Percentiles rank a stretch among this genome's conserved stretches.
Conservation (phyloP, 2,797 vertebrate genomes). For the Acridotheres tristis region DNA sequence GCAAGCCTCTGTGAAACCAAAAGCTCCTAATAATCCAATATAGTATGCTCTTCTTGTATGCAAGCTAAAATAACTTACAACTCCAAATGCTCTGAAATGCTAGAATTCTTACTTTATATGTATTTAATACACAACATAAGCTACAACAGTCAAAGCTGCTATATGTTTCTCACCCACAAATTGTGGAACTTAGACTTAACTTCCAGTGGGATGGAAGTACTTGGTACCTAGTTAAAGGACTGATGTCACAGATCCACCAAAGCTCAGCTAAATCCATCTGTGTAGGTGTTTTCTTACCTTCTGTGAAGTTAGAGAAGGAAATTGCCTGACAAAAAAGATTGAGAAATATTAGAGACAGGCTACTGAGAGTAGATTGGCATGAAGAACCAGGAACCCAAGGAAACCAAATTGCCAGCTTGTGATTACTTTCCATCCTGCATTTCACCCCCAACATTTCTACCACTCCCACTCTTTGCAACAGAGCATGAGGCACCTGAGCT, state of each 20-base stretch:
- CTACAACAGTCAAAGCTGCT: background rate
- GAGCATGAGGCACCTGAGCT: background rate
- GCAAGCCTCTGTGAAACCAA: background rate
- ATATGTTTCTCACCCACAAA: background rate
- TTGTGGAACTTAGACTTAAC: background rate
- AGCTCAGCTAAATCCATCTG: background rate
- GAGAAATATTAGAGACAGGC: background rate
- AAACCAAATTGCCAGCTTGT: background rate
- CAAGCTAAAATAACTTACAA: background rate
- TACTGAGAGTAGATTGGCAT: background rate
- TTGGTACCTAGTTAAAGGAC: background rate
- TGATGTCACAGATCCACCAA: background rate
- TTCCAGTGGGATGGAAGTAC: background rate
- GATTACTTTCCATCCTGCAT: background rate
- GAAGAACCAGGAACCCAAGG: background rate
- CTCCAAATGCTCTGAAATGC: background rate
- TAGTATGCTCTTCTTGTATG: background rate
- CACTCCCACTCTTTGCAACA: background rate
- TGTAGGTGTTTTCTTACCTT: background rate
- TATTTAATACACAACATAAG: background rate
- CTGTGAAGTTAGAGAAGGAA: background rate
- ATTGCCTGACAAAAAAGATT: background rate
- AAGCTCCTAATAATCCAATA: background rate
- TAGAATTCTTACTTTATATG: background rate
- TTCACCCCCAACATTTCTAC: background rate